phyloP scores from a whole-genome alignment of 2,888 invertebrate genomes.

The Cephonodes hylas region DNA sequence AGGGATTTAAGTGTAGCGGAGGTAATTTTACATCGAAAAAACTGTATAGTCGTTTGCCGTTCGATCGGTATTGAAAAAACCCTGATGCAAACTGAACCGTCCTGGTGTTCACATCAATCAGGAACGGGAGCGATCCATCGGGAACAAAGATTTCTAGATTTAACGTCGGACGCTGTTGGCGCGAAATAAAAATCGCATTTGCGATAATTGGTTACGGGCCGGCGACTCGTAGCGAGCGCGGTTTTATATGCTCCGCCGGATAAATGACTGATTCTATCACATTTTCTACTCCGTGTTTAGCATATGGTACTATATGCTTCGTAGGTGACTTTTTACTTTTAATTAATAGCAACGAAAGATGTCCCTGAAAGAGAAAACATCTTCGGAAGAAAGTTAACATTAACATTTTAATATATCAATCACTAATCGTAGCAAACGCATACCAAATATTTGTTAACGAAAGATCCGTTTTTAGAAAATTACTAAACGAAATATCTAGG shows the following conservation, averaged over 20 bases:
- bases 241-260: conserved; percentile 35
- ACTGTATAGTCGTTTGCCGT: background rate
- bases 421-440: too few species aligned
- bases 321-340: too few species aligned
- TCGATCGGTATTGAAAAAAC: background rate
- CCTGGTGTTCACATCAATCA: conserved; percentile 23
- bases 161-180: conserved; percentile 44
- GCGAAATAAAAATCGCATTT: conserved; percentile 67
- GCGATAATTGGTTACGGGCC: conserved; percentile 59
- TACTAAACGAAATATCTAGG: too few species aligned
- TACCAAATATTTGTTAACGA: too few species aligned
- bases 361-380: too few species aligned
- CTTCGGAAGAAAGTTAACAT: too few species aligned
- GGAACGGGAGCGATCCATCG: conserved; percentile 28
- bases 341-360: too few species aligned
- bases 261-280: conserved; percentile 31
- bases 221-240: conserved; percentile 28
- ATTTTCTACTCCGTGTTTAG: conserved; percentile 8
- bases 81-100: background rate
- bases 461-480: too few species aligned
- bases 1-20: too few species aligned
- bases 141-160: conserved; percentile 38
- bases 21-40: too few species aligned
- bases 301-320: background rate
- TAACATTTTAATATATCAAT: too few species aligned